A percentile compares a stretch with the other conserved stretches of the same genome.
These are phyloP conservation scores for Lates calcarifer DNA, from an alignment of 2,113 vertebrate species.

Conservation along the genomic window DNA sequence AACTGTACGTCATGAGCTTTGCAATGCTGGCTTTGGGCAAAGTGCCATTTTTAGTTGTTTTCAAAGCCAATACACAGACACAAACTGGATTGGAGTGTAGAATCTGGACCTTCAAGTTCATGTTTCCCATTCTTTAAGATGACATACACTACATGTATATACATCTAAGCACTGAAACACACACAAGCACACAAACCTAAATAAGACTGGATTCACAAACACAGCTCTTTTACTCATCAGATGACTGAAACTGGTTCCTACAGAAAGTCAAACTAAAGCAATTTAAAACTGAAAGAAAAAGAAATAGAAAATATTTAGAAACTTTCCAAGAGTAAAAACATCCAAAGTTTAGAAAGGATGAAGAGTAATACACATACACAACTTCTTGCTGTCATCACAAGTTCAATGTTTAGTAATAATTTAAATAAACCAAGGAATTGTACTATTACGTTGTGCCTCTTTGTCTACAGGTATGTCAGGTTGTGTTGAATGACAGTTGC, in stretches of 20 bases:
- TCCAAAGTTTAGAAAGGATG: not conserved
- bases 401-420: not conserved
- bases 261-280: conserved; percentile 2
- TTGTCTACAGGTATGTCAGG: too few relatives aligned
- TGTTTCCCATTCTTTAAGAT: not conserved
- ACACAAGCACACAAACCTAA: not conserved
- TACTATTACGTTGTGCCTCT: not conserved
- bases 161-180: not conserved
- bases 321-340: not conserved
- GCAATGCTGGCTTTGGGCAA: not conserved
- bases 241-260: not conserved
- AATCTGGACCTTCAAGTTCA: not conserved
- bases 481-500: not conserved
- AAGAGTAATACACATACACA: not conserved
- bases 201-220: not conserved
- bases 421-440: not conserved
- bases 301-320: too few relatives aligned
- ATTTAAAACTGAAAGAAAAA: too few relatives aligned
- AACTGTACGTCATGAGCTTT: conserved; percentile 21
- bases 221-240: not conserved
- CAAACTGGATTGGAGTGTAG: conserved; percentile 5
- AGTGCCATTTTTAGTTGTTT: conserved; percentile 11
- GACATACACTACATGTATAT: not conserved
- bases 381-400: not conserved
- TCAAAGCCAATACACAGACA: conserved; percentile 12